Base-by-base conservation (phyloP, 2,113 vertebrate genomes). In the Poicephalus gulielmi region DNA sequence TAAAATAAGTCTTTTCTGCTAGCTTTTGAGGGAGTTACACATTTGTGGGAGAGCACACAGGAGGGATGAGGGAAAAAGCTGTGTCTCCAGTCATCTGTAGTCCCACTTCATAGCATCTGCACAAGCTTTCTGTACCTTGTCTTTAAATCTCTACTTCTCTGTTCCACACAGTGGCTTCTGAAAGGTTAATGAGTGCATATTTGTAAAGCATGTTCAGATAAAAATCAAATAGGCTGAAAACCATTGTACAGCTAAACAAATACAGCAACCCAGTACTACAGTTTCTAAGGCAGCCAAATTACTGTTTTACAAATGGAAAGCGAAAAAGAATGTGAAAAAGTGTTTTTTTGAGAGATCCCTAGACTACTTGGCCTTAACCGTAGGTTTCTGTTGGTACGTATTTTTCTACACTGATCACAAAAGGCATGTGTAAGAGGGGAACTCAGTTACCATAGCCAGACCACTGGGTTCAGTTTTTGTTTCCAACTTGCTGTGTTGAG, bases 381-480 rank as follows among this genome's bases (percentile, higher is more conserved):
- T 67, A 47, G 53, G 10, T 88, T 94, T 90, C 17, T 75, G 16
- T 87, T 9, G 17, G 37, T 86, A 43, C 52, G 3, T 92, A 11
- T 94, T 94, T 96, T 94, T 85, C 74, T 89, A 3, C 55, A 63
- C 82, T 86, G 69, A n/a, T 96, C 95, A 93, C 73, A 74, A 84
- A 80, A 88, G 44, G 23, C 55, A n/a, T 44, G 63, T 78, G 92
- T 85, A 86, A 95, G 82, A 88, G 73, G 30, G 83, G 60, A 97
- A 77, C 91, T 96, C 76, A 66, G 68, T 94, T 95, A 63, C 83
- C 93, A 87, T 62, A 91, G 90, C 85, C 67, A 50, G 67, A 85
- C 37, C 52, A 95, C 73, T 88, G 75, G 33, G 20, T 87, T 96
- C 59, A 55, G 47, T 80, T 94, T 88, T 87, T 39, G 15, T 91